phyloP scores from a whole-genome alignment of 2,113 vertebrate genomes.

The Accipiter cooperii region DNA sequence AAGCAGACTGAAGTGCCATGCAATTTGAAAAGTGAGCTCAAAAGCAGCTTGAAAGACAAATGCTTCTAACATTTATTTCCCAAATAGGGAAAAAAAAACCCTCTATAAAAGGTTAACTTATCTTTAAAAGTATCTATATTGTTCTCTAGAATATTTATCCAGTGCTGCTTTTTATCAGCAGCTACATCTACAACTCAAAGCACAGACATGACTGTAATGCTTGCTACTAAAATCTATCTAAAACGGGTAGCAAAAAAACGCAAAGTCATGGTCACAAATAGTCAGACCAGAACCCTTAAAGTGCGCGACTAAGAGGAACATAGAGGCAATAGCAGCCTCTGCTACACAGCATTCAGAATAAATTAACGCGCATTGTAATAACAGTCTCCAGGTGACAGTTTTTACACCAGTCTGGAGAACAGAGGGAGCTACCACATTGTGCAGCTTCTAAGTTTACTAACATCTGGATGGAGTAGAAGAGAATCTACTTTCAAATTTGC shows the following conservation, averaged over 20 bases:
- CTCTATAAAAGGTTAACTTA: background rate
- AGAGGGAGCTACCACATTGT: background rate
- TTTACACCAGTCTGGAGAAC: background rate
- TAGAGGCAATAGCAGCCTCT: background rate
- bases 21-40: background rate
- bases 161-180: background rate
- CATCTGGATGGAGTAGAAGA: background rate
- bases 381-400: background rate
- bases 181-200: background rate
- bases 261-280: background rate
- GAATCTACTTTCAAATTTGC: background rate
- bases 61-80: background rate
- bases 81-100: background rate
- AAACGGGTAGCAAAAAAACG: accelerated
- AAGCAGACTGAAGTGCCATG: background rate
- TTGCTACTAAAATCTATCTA: background rate
- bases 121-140: background rate
- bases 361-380: accelerated
- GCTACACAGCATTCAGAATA: background rate
- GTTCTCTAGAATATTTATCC: background rate
- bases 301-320: background rate
- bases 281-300: background rate
- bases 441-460: background rate
- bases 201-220: background rate
- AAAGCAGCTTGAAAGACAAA: background rate